These are phyloP conservation scores for Mesochorus sp. DNA, from an alignment of 2,888 invertebrate genomes.

Conservation along the genomic window DNA sequence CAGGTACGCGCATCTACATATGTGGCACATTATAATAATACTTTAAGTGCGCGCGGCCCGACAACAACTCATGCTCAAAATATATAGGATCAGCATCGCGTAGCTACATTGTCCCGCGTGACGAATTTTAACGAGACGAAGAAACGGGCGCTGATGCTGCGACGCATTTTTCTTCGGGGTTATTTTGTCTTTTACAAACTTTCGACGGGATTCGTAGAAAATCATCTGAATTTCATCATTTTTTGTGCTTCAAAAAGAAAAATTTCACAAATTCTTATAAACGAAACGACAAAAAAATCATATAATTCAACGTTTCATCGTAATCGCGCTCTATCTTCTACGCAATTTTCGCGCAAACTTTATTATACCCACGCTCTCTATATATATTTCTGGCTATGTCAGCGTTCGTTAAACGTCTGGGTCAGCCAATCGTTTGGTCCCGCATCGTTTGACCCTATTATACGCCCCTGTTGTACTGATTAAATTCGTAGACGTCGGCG, in stretches of 20 bases:
- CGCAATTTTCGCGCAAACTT: neutral
- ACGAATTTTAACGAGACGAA: constrained; percentile 32
- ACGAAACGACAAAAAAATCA: neutral
- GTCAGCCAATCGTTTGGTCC: constrained; percentile 20
- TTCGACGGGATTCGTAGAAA: constrained; percentile 1
- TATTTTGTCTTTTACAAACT: neutral
- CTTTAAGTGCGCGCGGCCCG: neutral
- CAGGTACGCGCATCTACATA: constrained; percentile 14
- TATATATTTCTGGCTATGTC: neutral
- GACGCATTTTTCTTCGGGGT: neutral
- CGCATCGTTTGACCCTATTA: constrained; percentile 21
- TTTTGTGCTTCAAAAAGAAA: neutral
- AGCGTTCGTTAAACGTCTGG: constrained; percentile 5
- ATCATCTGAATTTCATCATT: neutral
- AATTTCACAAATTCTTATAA: neutral
- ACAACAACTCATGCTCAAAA: constrained; percentile 1
- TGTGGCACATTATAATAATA: constrained; percentile 23
- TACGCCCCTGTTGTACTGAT: constrained; percentile 3
- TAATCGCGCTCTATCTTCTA: constrained; percentile 4
- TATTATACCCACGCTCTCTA: too few species aligned
- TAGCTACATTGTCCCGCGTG: constrained; percentile 26
- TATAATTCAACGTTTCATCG: constrained; percentile 7
- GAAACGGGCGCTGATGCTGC: neutral
- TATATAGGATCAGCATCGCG: constrained; percentile 8
- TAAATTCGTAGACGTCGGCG: neutral